phyloP scores from a whole-genome alignment of 1,140 invertebrate species.

The Dufourea novaeangliae region DNA sequence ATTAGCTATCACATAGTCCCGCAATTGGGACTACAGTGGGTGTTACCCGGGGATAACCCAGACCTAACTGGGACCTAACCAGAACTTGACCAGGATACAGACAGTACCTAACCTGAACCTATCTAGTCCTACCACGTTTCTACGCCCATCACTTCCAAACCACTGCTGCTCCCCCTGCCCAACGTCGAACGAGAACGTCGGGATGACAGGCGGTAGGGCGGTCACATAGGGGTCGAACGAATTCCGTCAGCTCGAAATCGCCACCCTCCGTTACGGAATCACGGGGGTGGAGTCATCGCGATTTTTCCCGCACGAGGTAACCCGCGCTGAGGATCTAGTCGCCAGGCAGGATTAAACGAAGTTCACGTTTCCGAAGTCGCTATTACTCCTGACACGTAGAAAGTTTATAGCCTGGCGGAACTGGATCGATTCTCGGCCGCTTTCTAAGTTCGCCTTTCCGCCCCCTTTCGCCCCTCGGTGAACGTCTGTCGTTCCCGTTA shows the following conservation, averaged over 20 bases:
- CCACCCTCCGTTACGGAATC: no score
- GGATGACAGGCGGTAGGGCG: no score
- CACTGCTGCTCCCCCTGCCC: background rate
- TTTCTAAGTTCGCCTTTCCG: background rate
- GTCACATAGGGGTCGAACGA: background rate
- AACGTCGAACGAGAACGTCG: background rate
- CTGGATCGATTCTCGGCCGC: conserved; percentile 32
- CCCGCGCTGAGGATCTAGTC: background rate
- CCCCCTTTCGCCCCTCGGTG: background rate
- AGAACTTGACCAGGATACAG: no score
- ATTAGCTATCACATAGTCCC: no score
- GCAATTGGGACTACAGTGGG: no score
- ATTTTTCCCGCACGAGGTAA: conserved; percentile 18
- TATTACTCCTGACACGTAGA: conserved; percentile 43
- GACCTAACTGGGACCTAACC: no score
- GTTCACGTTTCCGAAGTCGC: conserved; percentile 30
- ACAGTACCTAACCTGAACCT: no score
- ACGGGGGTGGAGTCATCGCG: background rate
- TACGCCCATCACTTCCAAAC: no score
- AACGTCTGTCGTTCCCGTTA: conserved; percentile 42
- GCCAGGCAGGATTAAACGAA: conserved; percentile 40
- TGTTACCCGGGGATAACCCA: no score
- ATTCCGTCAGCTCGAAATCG: background rate
- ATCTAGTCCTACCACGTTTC: no score
- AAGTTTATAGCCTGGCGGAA: conserved; percentile 30